phyloP scores from a whole-genome alignment of 1,140 invertebrate species.

The Ceratosolen fusciceps region DNA sequence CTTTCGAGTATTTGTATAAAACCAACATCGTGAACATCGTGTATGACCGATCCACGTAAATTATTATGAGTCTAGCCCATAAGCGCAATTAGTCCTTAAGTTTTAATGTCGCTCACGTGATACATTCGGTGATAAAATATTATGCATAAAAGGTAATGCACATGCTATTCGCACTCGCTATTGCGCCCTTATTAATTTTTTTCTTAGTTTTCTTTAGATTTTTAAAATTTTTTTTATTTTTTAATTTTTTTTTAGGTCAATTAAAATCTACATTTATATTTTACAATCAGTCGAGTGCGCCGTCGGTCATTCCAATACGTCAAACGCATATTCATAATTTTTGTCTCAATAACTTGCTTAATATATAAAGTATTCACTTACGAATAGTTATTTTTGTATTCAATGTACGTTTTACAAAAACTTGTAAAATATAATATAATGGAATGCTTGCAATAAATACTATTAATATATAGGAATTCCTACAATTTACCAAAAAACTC shows the following conservation, averaged over 20 bases:
- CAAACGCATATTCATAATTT: slow-evolving; percentile 31
- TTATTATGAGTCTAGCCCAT: neutral
- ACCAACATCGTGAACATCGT: neutral
- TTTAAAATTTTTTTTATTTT: slow-evolving; percentile 9
- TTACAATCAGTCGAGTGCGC: slow-evolving; percentile 62
- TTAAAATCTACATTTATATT: slow-evolving; percentile 38
- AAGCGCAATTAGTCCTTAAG: slow-evolving; percentile 7
- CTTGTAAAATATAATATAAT: slow-evolving; percentile 36
- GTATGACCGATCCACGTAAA: neutral
- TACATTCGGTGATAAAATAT: slow-evolving; percentile 29
- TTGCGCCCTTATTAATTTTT: neutral
- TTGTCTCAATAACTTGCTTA: slow-evolving; percentile 8
- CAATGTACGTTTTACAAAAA: slow-evolving; percentile 21
- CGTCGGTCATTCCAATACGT: slow-evolving; percentile 50
- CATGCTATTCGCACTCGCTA: neutral
- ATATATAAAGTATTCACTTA: slow-evolving; percentile 21
- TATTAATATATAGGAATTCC: neutral
- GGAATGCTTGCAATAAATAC: slow-evolving; percentile 44
- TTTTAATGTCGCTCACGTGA: neutral
- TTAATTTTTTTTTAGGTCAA: neutral
- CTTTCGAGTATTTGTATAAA: slow-evolving; percentile 21
- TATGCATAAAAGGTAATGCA: slow-evolving; percentile 11
- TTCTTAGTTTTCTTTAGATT: neutral
- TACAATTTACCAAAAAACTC: slow-evolving; percentile 26
- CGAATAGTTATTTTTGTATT: slow-evolving; percentile 21